Conservation (phyloP, 2,797 vertebrate genomes). For the Prionace glauca region DNA sequence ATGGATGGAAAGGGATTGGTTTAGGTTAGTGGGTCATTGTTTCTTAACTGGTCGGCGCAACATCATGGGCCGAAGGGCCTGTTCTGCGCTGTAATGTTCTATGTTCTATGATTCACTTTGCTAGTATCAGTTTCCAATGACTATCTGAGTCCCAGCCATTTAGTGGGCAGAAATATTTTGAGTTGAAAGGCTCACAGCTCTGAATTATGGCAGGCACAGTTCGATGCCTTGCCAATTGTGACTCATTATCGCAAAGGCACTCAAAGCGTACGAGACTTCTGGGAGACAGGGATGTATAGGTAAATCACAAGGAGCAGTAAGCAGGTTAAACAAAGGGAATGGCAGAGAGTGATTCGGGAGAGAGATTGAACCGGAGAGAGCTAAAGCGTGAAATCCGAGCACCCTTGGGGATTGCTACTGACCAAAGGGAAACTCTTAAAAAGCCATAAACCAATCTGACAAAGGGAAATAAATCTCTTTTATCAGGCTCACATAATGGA, state of each 20-base stretch:
- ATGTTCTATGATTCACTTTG: not conserved
- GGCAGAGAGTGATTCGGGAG: not conserved
- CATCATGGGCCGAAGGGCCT: too few species aligned
- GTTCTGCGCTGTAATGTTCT: too few species aligned
- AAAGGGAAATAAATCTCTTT: not conserved
- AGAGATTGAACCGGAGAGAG: not conserved
- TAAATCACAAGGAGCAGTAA: not conserved
- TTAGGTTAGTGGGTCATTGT: too few species aligned
- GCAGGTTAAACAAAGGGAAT: not conserved
- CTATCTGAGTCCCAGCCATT: not conserved
- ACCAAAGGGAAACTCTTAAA: not conserved
- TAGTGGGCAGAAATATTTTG: not conserved
- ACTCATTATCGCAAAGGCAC: not conserved
- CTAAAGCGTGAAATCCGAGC: not conserved
- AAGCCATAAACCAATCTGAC: not conserved
- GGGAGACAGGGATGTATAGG: not conserved
- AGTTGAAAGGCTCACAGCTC: not conserved
- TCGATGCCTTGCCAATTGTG: not conserved
- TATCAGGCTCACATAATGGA: not conserved
- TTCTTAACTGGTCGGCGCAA: too few species aligned
- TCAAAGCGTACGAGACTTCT: not conserved
- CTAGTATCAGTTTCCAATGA: not conserved
- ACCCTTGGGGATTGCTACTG: not conserved
- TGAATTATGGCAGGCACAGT: not conserved
- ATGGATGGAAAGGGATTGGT: too few species aligned